These are phyloP conservation scores for Tryphoninae sp. DNA, from an alignment of 2,888 invertebrate genomes.

Conservation along the genomic window DNA sequence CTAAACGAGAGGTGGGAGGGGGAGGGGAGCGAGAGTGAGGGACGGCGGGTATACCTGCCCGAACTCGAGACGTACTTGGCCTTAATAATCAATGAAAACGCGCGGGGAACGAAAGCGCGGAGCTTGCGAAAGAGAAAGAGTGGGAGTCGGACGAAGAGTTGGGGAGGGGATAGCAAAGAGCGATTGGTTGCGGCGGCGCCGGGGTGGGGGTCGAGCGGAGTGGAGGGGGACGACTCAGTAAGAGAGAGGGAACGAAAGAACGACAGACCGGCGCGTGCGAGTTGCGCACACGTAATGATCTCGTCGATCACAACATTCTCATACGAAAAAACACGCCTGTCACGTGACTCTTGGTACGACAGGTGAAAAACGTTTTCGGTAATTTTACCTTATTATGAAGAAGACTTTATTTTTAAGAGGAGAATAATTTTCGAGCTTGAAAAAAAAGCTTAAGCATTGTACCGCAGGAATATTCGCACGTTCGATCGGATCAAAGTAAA, in stretches of 20 bases:
- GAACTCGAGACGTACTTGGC: slow-evolving; percentile 58
- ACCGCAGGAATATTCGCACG: no score
- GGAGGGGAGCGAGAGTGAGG: background rate
- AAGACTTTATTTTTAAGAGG: no score
- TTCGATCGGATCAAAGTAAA: no score
- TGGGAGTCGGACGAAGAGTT: background rate
- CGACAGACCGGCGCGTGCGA: slow-evolving; percentile 28
- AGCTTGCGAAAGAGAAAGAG: slow-evolving; percentile 23
- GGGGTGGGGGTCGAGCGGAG: no score
- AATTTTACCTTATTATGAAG: background rate
- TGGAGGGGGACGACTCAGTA: background rate
- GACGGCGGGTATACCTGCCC: slow-evolving; percentile 29
- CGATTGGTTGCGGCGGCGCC: no score
- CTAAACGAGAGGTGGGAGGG: slow-evolving; percentile 1
- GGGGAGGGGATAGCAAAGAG: background rate
- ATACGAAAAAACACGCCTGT: slow-evolving; percentile 27
- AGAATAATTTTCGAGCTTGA: background rate
- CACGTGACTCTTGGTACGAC: slow-evolving; percentile 28
- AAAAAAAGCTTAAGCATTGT: background rate
- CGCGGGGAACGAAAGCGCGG: slow-evolving; percentile 19
- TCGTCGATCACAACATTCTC: slow-evolving; percentile 37
- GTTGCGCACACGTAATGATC: slow-evolving; percentile 43
- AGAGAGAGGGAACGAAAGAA: background rate
- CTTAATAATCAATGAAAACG: slow-evolving; percentile 61
- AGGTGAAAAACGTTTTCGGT: background rate